Evolutionary conservation across 2,113 vertebrate genomes (phyloP).

Genomic region (Kryptolebias marmoratus): DNA sequence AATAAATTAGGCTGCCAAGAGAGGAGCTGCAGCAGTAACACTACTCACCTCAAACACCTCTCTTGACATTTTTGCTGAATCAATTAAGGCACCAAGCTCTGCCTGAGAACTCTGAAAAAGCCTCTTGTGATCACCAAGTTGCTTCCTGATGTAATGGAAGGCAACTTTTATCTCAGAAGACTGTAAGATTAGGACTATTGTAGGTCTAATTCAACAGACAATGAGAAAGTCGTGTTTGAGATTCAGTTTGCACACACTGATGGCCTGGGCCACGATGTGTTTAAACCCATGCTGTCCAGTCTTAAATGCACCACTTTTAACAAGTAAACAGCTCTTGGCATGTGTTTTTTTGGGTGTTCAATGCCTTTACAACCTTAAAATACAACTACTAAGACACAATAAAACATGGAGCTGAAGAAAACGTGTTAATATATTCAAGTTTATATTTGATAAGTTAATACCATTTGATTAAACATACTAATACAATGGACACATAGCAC

Average conservation of each 20-base stretch:
- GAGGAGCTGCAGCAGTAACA: conserved; percentile 44
- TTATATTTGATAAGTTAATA: not conserved
- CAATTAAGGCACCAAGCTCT: conserved; percentile 52
- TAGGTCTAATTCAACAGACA: conserved; percentile 47
- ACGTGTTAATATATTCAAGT: not conserved
- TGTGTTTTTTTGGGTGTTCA: not conserved
- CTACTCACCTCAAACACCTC: conserved; percentile 50
- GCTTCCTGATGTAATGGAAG: conserved; percentile 65
- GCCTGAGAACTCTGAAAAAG: conserved; percentile 51
- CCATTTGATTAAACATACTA: no score
- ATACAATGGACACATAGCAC: no score
- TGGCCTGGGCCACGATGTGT: conserved; percentile 10
- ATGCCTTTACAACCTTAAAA: not conserved
- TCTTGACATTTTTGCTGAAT: conserved; percentile 68
- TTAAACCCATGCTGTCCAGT: not conserved
- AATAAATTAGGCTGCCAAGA: conserved; percentile 45
- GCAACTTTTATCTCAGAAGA: conserved; percentile 59
- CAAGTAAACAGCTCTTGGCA: not conserved
- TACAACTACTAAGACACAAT: not conserved
- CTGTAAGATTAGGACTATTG: conserved; percentile 35
- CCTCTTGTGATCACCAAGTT: conserved; percentile 41
- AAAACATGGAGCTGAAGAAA: not conserved
- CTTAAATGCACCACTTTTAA: conserved; percentile 1
- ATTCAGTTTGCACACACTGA: conserved; percentile 30
- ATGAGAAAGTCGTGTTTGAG: conserved; percentile 33